phyloP scores from a whole-genome alignment of 2,888 invertebrate species.

The Neria commutata region DNA sequence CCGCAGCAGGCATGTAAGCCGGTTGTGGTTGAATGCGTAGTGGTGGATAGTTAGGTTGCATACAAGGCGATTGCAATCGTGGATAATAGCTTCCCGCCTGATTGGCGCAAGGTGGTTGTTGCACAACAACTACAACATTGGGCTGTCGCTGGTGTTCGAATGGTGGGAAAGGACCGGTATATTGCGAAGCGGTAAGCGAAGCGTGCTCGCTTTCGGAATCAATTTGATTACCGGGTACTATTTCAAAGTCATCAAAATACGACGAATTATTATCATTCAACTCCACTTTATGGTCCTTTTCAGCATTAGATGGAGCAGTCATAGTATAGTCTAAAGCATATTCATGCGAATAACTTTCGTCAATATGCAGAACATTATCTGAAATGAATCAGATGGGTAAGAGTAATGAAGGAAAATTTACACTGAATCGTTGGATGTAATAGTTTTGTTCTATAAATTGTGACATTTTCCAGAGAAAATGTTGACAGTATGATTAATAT shows the following conservation, averaged over 20 bases:
- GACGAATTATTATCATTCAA: neutral
- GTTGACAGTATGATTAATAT: no score
- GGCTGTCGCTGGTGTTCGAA: slow-evolving; percentile 11
- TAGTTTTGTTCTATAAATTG: no score
- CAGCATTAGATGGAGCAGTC: neutral
- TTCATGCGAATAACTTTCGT: slow-evolving; percentile 6
- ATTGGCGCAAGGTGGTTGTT: slow-evolving; percentile 13
- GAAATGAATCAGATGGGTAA: slow-evolving; percentile 16
- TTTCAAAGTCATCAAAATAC: slow-evolving; percentile 4
- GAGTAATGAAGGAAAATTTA: no score
- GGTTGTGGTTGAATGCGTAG: neutral
- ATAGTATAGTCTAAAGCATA: neutral
- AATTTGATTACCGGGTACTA: neutral
- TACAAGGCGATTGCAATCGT: neutral
- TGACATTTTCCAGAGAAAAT: no score
- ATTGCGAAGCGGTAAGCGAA: neutral
- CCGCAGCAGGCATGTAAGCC: neutral
- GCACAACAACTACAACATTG: slow-evolving; percentile 13
- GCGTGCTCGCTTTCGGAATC: neutral
- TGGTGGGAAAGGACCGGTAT: slow-evolving; percentile 1
- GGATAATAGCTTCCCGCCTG: neutral
- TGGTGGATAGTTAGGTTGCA: neutral
- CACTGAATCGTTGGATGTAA: no score
- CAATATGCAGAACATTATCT: slow-evolving; percentile 17
- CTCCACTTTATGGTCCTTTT: neutral